phyloP scores from a whole-genome alignment of 2,888 invertebrate species.

The Cryptocephalus moraei region DNA sequence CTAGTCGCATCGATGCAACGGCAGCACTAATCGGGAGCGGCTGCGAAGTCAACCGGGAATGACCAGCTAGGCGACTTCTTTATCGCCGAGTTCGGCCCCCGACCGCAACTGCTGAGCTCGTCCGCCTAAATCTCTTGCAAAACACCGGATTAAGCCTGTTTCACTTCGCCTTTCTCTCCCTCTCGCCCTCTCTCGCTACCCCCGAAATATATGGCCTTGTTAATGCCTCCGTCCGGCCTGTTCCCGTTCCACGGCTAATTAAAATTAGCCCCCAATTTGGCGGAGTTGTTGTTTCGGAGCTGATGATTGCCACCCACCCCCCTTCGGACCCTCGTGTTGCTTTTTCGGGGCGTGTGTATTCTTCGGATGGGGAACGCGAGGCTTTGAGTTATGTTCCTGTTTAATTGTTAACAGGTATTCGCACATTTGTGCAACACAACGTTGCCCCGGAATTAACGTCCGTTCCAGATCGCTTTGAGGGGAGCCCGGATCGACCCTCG shows the following conservation, averaged over 20 bases:
- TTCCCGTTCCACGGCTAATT: slow-evolving; percentile 11
- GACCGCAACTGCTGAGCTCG: slow-evolving; percentile 29
- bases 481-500: no score
- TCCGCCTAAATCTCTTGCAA: slow-evolving; percentile 22
- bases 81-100: slow-evolving; percentile 30
- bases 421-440: no score
- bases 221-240: slow-evolving; percentile 11
- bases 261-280: slow-evolving; percentile 13
- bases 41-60: slow-evolving; percentile 24
- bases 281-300: slow-evolving; percentile 1
- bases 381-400: no score
- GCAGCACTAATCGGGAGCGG: no score
- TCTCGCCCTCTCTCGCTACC: slow-evolving; percentile 10
- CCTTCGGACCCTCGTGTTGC: not conserved
- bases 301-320: not conserved
- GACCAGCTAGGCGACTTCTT: slow-evolving; percentile 30
- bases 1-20: no score
- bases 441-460: no score
- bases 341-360: not conserved
- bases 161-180: slow-evolving; percentile 7
- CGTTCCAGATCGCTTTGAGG: no score
- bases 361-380: no score
- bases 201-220: slow-evolving; percentile 11
- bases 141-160: slow-evolving; percentile 19
- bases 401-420: no score